phyloP scores from a whole-genome alignment of 2,113 vertebrate genomes.

The Solenodon paradoxus region DNA sequence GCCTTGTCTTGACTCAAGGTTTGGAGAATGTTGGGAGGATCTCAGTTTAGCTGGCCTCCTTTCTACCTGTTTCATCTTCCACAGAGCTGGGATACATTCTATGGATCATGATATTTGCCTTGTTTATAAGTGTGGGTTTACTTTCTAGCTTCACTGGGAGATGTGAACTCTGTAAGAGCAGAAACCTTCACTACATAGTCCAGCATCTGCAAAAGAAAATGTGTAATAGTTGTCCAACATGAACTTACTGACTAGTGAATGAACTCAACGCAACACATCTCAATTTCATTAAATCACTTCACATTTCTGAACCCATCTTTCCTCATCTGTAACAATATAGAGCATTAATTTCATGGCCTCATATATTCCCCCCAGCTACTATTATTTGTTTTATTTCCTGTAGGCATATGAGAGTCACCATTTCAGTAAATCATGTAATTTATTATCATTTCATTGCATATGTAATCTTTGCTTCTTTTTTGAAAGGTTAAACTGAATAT shows the following conservation, averaged over 20 bases:
- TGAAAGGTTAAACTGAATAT: not conserved
- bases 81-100: not conserved
- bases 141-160: not conserved
- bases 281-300: not conserved
- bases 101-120: not conserved
- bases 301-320: not conserved
- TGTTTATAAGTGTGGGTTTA: not conserved
- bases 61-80: not conserved
- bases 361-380: not conserved
- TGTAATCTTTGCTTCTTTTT: not conserved
- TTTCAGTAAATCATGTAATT: not conserved
- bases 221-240: accelerated
- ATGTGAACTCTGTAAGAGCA: not conserved
- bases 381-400: not conserved
- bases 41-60: accelerated
- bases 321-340: not conserved
- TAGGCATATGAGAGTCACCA: not conserved
- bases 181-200: not conserved
- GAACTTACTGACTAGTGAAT: no score
- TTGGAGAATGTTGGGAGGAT: not conserved
- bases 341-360: not conserved
- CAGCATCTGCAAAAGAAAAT: accelerated
- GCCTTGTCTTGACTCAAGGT: not conserved
- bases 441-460: not conserved
- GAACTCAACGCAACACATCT: not conserved